Evolutionary conservation across 2,113 vertebrate genomes (phyloP).

Genomic region (Climacteris rufus): DNA sequence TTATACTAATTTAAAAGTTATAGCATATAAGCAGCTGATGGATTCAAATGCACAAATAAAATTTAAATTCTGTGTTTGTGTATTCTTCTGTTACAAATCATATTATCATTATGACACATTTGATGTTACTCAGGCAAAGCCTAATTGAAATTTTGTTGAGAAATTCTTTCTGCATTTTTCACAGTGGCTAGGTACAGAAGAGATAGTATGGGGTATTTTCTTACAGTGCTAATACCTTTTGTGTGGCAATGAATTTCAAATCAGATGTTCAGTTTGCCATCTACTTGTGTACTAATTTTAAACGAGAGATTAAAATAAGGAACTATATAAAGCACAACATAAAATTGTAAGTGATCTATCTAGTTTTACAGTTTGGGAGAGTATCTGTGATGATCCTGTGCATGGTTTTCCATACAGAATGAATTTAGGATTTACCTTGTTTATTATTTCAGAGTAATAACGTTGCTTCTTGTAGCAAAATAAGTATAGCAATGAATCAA

Average conservation of each 20-base stretch:
- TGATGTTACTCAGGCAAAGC: background rate
- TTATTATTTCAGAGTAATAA: background rate
- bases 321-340: background rate
- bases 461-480: background rate
- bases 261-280: background rate
- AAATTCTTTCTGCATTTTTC: background rate
- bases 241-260: background rate
- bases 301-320: background rate
- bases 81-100: background rate
- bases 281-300: background rate
- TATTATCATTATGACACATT: background rate
- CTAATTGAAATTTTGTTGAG: background rate
- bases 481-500: background rate
- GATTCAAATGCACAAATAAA: background rate
- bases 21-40: background rate
- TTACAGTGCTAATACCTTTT: background rate
- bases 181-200: rapidly evolving
- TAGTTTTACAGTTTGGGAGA: background rate
- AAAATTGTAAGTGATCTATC: background rate
- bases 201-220: background rate
- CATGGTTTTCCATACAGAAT: background rate
- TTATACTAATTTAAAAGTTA: background rate
- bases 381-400: background rate
- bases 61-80: background rate
- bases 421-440: background rate